A percentile compares a stretch with the other conserved stretches of the same genome.
Evolutionary conservation across 2,113 vertebrate species (phyloP).

Genomic region (Lasiurus borealis): DNA sequence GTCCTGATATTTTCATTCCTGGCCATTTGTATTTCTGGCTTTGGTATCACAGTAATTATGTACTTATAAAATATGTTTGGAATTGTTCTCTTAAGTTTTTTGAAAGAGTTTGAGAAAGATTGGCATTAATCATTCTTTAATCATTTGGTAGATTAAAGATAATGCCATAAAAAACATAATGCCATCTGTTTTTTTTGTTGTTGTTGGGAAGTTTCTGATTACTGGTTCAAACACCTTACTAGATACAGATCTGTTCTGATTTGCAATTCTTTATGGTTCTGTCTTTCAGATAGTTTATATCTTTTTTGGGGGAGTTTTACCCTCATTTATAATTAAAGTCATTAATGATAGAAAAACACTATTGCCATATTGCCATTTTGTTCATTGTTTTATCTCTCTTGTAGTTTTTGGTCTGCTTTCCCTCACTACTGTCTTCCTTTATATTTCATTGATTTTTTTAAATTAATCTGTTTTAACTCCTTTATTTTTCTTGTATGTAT

Average conservation of each 20-base stretch:
- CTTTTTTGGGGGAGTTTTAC: neutral
- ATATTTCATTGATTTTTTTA: too few relatives aligned
- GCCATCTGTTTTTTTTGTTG: neutral
- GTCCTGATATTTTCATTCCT: neutral
- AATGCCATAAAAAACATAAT: too few relatives aligned
- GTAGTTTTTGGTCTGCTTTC: too few relatives aligned
- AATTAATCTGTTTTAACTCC: too few relatives aligned
- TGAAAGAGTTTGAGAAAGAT: neutral
- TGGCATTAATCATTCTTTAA: neutral
- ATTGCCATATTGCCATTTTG: neutral
- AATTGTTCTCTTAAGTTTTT: neutral
- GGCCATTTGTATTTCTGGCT: neutral
- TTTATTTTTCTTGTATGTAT: too few relatives aligned
- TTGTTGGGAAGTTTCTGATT: neutral
- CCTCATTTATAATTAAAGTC: neutral
- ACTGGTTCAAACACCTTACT: neutral
- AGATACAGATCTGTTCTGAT: neutral
- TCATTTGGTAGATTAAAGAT: neutral
- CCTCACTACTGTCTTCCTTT: too few relatives aligned
- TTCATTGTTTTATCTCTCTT: too few relatives aligned
- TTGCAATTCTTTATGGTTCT: neutral
- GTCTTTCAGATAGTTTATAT: neutral
- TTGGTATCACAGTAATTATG: neutral
- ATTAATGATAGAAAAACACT: neutral
- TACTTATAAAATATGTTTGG: neutral